Percentiles rank a stretch among this genome's conserved stretches.
phyloP scores from a whole-genome alignment of 2,797 vertebrate species.

The Ambastaia sidthimunki region DNA sequence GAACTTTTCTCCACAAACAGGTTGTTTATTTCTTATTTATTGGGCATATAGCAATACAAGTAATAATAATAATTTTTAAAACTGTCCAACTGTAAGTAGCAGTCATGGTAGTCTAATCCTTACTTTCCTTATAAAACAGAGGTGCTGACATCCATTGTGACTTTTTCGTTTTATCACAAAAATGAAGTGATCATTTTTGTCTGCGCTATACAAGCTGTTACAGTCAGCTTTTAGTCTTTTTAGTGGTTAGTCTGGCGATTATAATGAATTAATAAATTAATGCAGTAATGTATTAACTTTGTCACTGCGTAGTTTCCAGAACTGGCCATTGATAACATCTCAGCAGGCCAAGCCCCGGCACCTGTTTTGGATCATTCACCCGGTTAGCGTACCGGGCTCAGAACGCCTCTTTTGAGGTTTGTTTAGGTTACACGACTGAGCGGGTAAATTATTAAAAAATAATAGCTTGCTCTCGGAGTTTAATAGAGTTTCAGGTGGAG shows the following conservation, averaged over 20 bases:
- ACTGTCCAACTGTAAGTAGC: too few species aligned
- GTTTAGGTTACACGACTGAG: background rate
- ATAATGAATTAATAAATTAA: constrained; percentile 42
- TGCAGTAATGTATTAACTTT: constrained; percentile 60
- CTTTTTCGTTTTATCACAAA: background rate
- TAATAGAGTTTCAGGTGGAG: constrained; percentile 23
- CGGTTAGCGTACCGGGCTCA: constrained; percentile 27
- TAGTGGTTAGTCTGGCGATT: background rate
- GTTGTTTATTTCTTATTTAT: background rate
- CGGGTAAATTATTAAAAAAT: constrained; percentile 43
- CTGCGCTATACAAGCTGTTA: background rate
- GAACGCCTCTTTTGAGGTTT: background rate
- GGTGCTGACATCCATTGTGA: background rate
- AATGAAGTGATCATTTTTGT: background rate
- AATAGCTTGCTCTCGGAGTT: constrained; percentile 2
- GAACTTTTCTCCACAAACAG: background rate
- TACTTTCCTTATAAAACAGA: background rate
- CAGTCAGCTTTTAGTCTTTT: background rate
- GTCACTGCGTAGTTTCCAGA: constrained; percentile 51
- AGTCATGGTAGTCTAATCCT: too few species aligned
- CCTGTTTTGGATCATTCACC: constrained; percentile 49
- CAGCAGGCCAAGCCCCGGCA: constrained; percentile 14
- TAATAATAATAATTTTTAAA: background rate
- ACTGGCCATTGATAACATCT: constrained; percentile 56
- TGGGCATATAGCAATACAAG: background rate